phyloP scores from a whole-genome alignment of 2,797 vertebrate genomes.

The Sphenopsis melanotis region DNA sequence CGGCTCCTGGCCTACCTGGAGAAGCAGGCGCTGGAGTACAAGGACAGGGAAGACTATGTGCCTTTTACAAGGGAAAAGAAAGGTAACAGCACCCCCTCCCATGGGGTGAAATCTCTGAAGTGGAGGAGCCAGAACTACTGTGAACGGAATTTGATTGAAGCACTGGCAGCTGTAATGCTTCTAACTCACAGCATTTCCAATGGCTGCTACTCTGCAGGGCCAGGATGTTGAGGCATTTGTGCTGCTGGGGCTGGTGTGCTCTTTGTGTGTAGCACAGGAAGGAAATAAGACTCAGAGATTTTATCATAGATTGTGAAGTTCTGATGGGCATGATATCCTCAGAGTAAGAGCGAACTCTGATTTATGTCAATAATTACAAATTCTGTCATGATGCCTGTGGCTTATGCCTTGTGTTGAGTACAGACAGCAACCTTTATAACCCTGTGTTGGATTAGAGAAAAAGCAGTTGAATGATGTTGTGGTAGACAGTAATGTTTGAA shows the following conservation, averaged over 20 bases:
- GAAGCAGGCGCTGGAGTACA: constrained; percentile 91
- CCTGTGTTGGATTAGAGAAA: background rate
- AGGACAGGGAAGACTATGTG: constrained; percentile 91
- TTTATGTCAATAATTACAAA: background rate
- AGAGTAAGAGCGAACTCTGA: background rate
- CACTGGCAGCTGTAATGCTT: background rate
- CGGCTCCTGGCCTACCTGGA: constrained; percentile 88
- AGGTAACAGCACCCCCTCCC: constrained; percentile 72
- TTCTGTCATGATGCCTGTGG: background rate
- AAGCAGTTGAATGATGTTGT: background rate
- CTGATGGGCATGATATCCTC: background rate
- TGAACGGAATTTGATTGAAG: background rate
- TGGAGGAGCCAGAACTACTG: background rate
- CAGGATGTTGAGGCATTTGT: background rate
- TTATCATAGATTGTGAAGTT: background rate
- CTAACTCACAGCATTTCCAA: accelerated
- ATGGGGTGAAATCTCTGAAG: background rate
- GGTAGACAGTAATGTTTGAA: background rate
- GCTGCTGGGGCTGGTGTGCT: background rate
- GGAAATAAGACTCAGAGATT: background rate
- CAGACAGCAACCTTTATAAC: background rate
- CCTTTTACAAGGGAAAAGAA: constrained; percentile 95
- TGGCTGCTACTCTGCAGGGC: background rate
- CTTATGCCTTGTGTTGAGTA: background rate
- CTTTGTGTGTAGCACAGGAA: background rate